These are phyloP conservation scores for Schizopygopsis pylzovi DNA, from an alignment of 2,797 vertebrate genomes.

Conservation along the genomic window DNA sequence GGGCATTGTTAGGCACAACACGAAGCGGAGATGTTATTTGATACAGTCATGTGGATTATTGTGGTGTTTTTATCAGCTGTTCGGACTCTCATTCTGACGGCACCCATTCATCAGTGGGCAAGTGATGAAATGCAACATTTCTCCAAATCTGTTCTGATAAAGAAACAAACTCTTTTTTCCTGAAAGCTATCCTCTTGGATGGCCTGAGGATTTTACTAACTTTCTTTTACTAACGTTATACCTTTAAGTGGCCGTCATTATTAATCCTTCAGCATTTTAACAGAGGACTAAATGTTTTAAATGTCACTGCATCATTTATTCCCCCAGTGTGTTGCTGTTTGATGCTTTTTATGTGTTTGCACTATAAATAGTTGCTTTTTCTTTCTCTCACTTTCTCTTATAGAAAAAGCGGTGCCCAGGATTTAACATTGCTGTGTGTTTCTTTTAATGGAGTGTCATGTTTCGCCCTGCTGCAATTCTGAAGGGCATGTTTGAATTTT, in stretches of 20 bases:
- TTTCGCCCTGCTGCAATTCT: conserved; percentile 29
- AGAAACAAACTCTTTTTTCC: background rate
- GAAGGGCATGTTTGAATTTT: conserved; percentile 35
- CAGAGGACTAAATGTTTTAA: background rate
- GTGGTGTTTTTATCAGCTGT: background rate
- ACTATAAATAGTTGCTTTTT: conserved; percentile 10
- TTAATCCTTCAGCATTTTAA: background rate
- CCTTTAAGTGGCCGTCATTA: background rate
- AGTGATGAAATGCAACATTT: background rate
- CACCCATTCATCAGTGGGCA: background rate
- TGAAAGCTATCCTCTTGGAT: background rate
- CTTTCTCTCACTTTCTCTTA: background rate
- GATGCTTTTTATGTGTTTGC: background rate
- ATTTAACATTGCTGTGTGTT: background rate
- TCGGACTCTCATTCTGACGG: background rate
- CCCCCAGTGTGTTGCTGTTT: background rate
- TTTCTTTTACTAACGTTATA: background rate
- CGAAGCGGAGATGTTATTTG: too few relatives aligned
- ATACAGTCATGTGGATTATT: background rate
- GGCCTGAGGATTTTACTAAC: background rate
- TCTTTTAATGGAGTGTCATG: conserved; percentile 41
- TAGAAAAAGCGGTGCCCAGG: background rate
- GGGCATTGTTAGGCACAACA: too few relatives aligned
- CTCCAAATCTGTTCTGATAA: background rate
- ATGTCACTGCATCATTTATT: conserved; percentile 18